Percentiles rank a stretch among this genome's conserved stretches.
These are phyloP conservation scores for Simalia tracyae DNA, from an alignment of 2,797 vertebrate species.

Conservation along the genomic window DNA sequence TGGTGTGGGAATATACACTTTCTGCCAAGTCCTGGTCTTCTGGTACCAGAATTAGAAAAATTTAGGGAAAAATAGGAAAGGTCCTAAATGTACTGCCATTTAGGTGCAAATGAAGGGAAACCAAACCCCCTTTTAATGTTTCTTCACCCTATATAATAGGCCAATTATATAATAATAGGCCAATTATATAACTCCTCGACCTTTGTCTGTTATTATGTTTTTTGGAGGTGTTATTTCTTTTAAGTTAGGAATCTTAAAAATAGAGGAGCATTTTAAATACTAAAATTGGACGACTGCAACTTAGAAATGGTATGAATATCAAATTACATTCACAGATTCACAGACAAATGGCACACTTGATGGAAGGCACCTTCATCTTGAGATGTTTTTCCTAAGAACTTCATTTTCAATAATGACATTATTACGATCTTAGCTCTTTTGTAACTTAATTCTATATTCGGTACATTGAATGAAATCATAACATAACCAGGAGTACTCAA, in stretches of 20 bases:
- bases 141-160: neutral
- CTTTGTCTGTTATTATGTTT: neutral
- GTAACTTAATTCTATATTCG: neutral
- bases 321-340: neutral
- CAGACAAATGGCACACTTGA: neutral
- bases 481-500: neutral
- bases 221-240: neutral
- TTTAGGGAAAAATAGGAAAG: neutral
- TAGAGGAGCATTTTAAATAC: neutral
- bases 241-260: neutral
- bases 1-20: neutral
- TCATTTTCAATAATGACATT: neutral
- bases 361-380: neutral
- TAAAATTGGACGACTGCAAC: neutral
- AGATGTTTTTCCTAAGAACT: neutral
- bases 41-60: neutral
- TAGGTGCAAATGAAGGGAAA: neutral
- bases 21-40: neutral
- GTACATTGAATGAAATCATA: neutral
- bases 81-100: neutral
- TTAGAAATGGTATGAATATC: neutral
- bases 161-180: neutral
- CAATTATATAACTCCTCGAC: neutral
- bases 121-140: neutral
- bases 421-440: neutral